Conservation (phyloP, 37 sponge, comb jelly and placozoan species). For the Eunapius fragilis region DNA sequence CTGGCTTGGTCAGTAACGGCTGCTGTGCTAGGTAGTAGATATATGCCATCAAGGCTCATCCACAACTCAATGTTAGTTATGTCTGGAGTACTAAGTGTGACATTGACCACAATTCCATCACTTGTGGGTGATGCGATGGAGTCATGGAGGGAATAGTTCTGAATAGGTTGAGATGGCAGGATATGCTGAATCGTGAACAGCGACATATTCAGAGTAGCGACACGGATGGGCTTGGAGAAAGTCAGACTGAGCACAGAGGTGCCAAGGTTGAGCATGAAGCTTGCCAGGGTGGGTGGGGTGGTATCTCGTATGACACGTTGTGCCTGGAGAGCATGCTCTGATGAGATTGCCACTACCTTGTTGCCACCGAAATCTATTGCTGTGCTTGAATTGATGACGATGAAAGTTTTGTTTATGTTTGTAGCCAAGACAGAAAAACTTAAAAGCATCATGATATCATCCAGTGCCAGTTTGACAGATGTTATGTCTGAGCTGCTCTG, state of each 20-base stretch:
- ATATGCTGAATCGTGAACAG: conserved; percentile 21
- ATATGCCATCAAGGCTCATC: conserved; percentile 36
- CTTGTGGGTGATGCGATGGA: conserved; percentile 1
- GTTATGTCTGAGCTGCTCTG: conserved; percentile 34
- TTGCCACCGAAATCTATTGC: conserved; percentile 69
- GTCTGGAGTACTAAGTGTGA: conserved; percentile 50
- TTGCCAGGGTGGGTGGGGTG: conserved; percentile 67
- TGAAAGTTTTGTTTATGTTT: conserved; percentile 54
- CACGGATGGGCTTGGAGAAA: conserved; percentile 56
- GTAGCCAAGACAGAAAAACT: conserved; percentile 45
- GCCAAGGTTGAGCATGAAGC: conserved; percentile 78
- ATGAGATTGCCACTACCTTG: conserved; percentile 36
- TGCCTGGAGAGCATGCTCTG: conserved; percentile 35
- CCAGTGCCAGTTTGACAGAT: conserved; percentile 25
- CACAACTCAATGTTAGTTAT: conserved; percentile 58
- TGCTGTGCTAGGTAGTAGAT: conserved; percentile 22
- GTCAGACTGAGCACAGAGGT: conserved; percentile 51
- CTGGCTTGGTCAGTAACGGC: conserved; percentile 65
- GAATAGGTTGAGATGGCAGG: background rate
- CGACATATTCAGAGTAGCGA: conserved; percentile 21
- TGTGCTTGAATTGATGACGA: conserved; percentile 38
- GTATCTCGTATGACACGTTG: conserved; percentile 48
- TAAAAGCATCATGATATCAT: conserved; percentile 62
- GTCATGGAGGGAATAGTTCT: background rate
- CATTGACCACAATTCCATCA: conserved; percentile 47